Conservation (phyloP, 1,140 invertebrate genomes). For the Batillaria attramentaria region DNA sequence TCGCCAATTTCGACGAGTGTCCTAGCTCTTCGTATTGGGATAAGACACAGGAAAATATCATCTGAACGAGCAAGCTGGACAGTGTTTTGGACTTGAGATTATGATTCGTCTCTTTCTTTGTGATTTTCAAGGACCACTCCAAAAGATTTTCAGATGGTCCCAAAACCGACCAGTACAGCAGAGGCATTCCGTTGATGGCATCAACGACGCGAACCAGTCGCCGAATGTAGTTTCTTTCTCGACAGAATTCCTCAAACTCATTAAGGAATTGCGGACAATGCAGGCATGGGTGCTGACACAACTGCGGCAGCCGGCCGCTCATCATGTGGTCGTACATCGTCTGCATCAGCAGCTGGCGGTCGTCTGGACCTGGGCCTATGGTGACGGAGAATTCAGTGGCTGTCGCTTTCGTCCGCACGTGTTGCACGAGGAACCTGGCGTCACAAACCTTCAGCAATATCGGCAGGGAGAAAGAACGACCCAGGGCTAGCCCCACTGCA, state of each 20-base stretch:
- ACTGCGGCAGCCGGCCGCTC: not conserved
- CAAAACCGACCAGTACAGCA: conserved; percentile 24
- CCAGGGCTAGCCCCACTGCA: conserved; percentile 16
- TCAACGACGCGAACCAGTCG: not conserved
- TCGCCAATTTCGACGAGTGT: no score
- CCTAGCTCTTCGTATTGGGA: no score
- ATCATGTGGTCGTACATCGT: not conserved
- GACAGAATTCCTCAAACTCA: not conserved
- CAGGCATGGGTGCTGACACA: conserved; percentile 7
- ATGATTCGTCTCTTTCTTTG: conserved; percentile 24
- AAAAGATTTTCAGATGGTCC: not conserved
- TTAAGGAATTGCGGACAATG: not conserved
- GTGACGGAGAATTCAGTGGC: not conserved
- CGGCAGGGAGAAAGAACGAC: not conserved
- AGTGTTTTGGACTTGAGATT: no score
- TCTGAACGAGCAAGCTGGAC: no score
- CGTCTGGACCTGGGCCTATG: not conserved
- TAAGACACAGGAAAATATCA: no score
- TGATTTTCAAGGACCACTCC: not conserved
- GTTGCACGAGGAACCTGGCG: conserved; percentile 16
- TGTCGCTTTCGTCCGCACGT: not conserved
- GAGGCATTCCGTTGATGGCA: not conserved
- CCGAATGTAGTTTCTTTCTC: not conserved
- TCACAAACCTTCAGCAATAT: conserved; percentile 16
- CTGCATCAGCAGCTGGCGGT: not conserved